Evolutionary conservation across 2,113 vertebrate species (phyloP), one percentile per base, ranked within the genome.

Genomic region (Puma concolor): DNA sequence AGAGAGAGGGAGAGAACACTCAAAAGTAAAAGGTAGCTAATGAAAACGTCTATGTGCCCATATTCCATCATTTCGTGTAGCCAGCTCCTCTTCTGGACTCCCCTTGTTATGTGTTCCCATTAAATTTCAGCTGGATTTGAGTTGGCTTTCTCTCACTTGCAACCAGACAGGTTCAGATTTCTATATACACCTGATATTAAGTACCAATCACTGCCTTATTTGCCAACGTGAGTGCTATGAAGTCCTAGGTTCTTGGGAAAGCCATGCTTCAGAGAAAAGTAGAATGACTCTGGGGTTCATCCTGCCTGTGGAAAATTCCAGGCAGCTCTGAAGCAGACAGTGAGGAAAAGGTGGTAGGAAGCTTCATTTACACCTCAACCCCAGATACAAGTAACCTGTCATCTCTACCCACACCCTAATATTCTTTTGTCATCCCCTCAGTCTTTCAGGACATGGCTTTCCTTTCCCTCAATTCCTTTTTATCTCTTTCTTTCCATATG

Each of bases 381-480:
- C 88, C 57, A 79, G 91, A 79, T 16, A 25, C 52, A 83, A 74
- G 80, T 50, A 54, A 92, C 50, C 83, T 63, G 41, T 69, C 41
- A 83, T 91, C 54, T 76, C 29, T 41, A 52, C 41, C 2, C 27
- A 74, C 29, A 74, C 38, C 33, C 1, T 87, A 36, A 23, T 87
- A 33, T 81, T 89, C 63, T 71, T 88, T 33, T 92, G 64, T 84
- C 33, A 87, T 80, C 38, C 21, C 33, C 38, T 89, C 5, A 83
- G 5, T 83, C 38, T 90, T 86, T 93, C 38, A 72, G 38, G 66
- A 72, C 27, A 15, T 16, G 31, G 6, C 29, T 94, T 93, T 74
- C 38, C 54, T 94, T 85, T 72, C 19, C 31, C 7, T 81, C 33
- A 11, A n/a, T 92, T 91, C 41, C 7, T 94, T 84, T 86, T 77